Base-by-base conservation (phyloP, 2,888 invertebrate genomes). In the Idaea biselata region DNA sequence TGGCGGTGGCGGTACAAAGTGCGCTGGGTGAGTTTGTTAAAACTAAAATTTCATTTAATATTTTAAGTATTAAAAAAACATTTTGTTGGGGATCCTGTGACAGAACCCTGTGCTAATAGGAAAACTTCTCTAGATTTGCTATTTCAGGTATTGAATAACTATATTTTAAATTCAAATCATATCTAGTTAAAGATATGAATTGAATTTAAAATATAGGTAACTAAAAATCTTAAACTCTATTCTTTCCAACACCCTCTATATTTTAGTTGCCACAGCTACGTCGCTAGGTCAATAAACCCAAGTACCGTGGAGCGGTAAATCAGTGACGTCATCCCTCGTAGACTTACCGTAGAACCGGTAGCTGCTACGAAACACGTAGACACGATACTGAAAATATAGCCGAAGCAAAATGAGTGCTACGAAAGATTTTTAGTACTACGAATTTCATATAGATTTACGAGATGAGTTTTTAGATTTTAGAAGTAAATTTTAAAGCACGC, bases 271-370 rank as follows among this genome's bases (percentile, higher is more conserved):
- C 60, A 61, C 3, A 1, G 67, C 62, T 67, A 65, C 69, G 71
- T 63, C 60, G 56, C 61, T 68, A 70, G 79, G 79, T 76, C 77
- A 72, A 77, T 76, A 76, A 76, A 76, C 79, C 73, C 70, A 73
- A 69, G 73, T 72, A 74, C 67, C 63, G 55, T 55, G 16, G 17
- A 60, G 58, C 68, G 69, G 75, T 82, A 83, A 82, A 83, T 82
- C 81, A 78, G 73, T 82, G 83, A 80, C 77, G 78, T 80, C 80
- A 76, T 65, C 68, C 70, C 68, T 73, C 75, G 73, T 73, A 75
- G 74, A 68, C 62, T 65, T 64, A 62, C 69, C 70, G 66, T 74
- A 76, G 74, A 78, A 66, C 69, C 55, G 16, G 44, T 44, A 44
- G 44, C 44, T 44, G 44, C 44, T 44, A 44, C 44, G 44, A 44